Evolutionary conservation across 1,140 invertebrate genomes (phyloP), one percentile per base, ranked within the genome.

Genomic region (Eupristina koningsbergeri): DNA sequence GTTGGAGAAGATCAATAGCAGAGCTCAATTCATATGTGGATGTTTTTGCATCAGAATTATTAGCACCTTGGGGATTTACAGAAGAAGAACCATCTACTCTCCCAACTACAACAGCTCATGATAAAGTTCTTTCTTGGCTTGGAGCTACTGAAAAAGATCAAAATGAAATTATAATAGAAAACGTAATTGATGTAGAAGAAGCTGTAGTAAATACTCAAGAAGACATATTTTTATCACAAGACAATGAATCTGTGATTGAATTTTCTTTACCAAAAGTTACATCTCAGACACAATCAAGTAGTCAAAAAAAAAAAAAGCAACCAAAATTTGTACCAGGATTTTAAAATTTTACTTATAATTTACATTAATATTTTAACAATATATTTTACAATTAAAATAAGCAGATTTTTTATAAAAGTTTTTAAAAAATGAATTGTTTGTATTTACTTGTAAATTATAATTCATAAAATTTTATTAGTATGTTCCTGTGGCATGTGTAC

Each of bases 401-500:
- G 3, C 71, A 50, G 71, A 69, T 19, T 36, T 53, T 61, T 58
- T 29, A 73, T 47, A 26, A 31, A 22, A n/a, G 15, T 64, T 64
- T 64, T 64, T 11, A 2, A 64, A 31, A 15, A 31, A 9, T 13
- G 41, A 41, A 71, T 22, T 67, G 5, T 7, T 36, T 41, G 5
- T 8, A 36, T 74, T 67, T 31, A 67, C 80, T 83, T 61, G 41
- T 64, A 74, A 50, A 80, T 69, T 76, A 67, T 53, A 73, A 61
- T 85, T 73, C 83, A 67, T 39, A 17, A 81, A 63, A 84, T 83
- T 83, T 93, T 93, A 78, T 77, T 90, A 97, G 96, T 95, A 96
- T 94, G 94, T 99, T 75, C 96, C 97, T 45, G 97, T 98, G 8
- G 94, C 94, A 9, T 98, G 97, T 93, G 97, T 96, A 15, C 94